Base-by-base conservation (phyloP, 2,888 invertebrate genomes). In the Eilema sororculum region DNA sequence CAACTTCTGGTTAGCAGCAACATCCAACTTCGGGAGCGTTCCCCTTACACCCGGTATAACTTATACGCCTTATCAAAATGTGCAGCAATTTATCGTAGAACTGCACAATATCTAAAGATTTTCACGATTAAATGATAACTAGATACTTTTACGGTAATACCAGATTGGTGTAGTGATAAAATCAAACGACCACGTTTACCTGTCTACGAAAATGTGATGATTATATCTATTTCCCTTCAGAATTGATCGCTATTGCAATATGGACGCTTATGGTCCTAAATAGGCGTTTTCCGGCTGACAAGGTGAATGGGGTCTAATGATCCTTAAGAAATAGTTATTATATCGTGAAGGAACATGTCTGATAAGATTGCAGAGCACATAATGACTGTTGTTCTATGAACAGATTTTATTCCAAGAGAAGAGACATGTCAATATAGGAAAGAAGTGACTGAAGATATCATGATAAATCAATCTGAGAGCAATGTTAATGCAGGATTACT, bases 121-220 rank as follows among this genome's bases (percentile, higher is more conserved):
- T 52, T 65, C n/a, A 4, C 6, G 52, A 41, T 41, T 13, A 16
- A 65, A 30, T 8, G 28, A 13, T 33, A 30, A 33, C 30, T n/a
- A 37, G 3, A 37, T 12, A 37, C 33, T 37, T 6, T 30, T 65
- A 28, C 22, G 30, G 13, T 33, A 57, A 4, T 65, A 57, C 10
- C 20, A 24, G 56, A 24, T 22, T 16, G 22, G 16, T 3, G 2
- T 5, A 24, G 68, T 58, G 65, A 79, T 77, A 81, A 78, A 78
- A 71, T 52, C 62, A 52, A 67, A 79, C 67, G 30, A 12, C 37
- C 24, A 0, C 65, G 67, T 62, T 61, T 71, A 62, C 46, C 68
- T 28, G 69, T 65, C 68, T 59, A 33, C 68, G 56, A 60, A 33
- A 81, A 71, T 69, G 65, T 64, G 58, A 64, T 58, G 30, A 69